phyloP scores from a whole-genome alignment of 2,888 invertebrate species.

The Diarsia rubi region DNA sequence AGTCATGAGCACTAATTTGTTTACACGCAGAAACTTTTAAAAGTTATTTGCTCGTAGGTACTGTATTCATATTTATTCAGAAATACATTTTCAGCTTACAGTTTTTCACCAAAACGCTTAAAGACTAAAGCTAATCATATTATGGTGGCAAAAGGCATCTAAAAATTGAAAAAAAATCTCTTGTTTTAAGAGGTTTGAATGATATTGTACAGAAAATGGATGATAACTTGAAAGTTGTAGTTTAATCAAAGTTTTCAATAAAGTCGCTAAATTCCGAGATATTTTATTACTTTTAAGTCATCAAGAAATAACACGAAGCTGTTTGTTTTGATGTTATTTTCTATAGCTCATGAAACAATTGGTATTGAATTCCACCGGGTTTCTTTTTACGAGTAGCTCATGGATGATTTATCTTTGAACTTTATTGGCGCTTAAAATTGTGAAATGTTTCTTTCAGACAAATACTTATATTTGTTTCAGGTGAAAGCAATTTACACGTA shows the following conservation, averaged over 20 bases:
- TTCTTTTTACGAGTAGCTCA: neutral
- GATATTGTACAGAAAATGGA: neutral
- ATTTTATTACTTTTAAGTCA: slow-evolving; percentile 3
- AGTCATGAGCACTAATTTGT: too few species aligned
- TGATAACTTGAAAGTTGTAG: neutral
- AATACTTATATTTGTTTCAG: neutral
- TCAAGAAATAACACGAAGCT: neutral
- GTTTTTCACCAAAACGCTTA: too few species aligned
- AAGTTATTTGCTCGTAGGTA: too few species aligned
- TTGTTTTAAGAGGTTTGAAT: too few species aligned
- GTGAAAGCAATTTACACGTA: too few species aligned
- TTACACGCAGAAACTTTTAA: too few species aligned
- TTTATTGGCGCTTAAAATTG: neutral
- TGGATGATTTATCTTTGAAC: neutral
- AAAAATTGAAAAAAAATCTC: too few species aligned
- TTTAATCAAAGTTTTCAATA: neutral
- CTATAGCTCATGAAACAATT: neutral
- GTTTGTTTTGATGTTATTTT: slow-evolving; percentile 1
- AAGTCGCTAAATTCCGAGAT: slow-evolving; percentile 1
- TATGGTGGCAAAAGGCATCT: too few species aligned
- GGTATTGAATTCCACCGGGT: slow-evolving; percentile 10
- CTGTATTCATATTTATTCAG: too few species aligned
- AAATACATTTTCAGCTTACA: too few species aligned
- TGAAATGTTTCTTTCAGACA: neutral
- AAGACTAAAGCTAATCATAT: too few species aligned